Base-by-base conservation (phyloP, 2,888 invertebrate genomes). In the Hyppa rectilinea region DNA sequence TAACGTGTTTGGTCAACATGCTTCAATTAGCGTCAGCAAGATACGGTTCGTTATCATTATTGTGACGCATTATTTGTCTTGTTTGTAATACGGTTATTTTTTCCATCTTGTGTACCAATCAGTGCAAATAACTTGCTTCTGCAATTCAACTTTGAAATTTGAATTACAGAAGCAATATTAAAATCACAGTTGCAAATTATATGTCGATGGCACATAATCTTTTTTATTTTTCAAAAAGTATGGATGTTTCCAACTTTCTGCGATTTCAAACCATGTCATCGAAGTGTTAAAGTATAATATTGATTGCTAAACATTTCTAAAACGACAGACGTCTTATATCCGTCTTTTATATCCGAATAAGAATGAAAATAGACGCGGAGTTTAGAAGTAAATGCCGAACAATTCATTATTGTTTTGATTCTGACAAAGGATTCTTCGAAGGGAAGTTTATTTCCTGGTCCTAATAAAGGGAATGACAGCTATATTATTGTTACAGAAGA, bases 361-460 rank as follows among this genome's bases (percentile, higher is more conserved):
- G 52, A 71, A 76, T 60, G n/a, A 63, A 70, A 80, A 66, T 60
- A 29, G 55, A 47, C 60, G 36, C 12, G 26, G 62, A 43, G 52
- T 52, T 67, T 52, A 52, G n/a, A 43, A 55, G 50, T 43, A 56
- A 80, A 80, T 63, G 62, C 31, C 36, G 34, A 71, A 71, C 63
- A 76, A 80, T 78, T 71, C 56, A 17, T 61, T 75, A 60, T 64
- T 76, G 60, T 78, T 76, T 70, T 29, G 36, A 52, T n/a, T 75
- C 43, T 76, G 55, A 66, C 76, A 71, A 71, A 63, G 63, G 50
- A 50, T 80, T 53, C 40, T 47, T 63, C 36, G 10, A 49, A 49
- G 45, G 40, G 29, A 66, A 80, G 59, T 61, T 62, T 68, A 74
- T 75, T 71, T 80, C 65, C 50, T 47, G 49, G 45, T 50, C 63